These are phyloP conservation scores for Mormyrus proboscirostris DNA, from an alignment of 2,797 vertebrate species.

Conservation along the genomic window DNA sequence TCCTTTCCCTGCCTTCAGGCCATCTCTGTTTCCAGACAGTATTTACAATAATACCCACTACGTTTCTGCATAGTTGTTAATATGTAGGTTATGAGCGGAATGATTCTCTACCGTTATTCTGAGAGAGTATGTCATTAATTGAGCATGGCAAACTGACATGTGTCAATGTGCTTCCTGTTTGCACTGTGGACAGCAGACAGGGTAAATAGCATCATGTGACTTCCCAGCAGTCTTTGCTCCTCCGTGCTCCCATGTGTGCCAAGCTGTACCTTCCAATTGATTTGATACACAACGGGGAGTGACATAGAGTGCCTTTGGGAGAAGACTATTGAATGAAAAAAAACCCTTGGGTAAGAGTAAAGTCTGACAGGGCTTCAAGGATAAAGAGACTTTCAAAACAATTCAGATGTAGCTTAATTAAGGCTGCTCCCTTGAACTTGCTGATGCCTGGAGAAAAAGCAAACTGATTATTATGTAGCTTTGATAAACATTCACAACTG, in stretches of 20 bases:
- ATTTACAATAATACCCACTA: neutral
- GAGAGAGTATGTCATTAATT: neutral
- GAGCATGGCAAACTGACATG: neutral
- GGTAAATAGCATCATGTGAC: neutral
- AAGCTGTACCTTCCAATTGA: neutral
- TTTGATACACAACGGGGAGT: neutral
- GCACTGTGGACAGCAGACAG: neutral
- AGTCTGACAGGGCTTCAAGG: neutral
- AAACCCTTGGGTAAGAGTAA: neutral
- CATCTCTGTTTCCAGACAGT: neutral
- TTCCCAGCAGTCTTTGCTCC: conserved; percentile 4
- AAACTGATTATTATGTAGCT: conserved; percentile 1
- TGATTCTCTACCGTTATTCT: neutral
- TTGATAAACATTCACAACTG: conserved; percentile 6
- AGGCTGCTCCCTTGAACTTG: neutral
- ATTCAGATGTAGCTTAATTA: conserved; percentile 6
- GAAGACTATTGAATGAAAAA: neutral
- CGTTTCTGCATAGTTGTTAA: neutral
- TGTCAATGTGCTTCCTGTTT: neutral
- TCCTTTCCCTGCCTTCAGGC: neutral
- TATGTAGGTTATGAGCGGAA: neutral
- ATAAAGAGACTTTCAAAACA: conserved; percentile 1
- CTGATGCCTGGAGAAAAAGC: neutral
- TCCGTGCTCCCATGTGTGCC: neutral
- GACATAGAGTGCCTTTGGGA: neutral